phyloP scores from a whole-genome alignment of 2,797 vertebrate genomes.

The Anguilla anguilla region DNA sequence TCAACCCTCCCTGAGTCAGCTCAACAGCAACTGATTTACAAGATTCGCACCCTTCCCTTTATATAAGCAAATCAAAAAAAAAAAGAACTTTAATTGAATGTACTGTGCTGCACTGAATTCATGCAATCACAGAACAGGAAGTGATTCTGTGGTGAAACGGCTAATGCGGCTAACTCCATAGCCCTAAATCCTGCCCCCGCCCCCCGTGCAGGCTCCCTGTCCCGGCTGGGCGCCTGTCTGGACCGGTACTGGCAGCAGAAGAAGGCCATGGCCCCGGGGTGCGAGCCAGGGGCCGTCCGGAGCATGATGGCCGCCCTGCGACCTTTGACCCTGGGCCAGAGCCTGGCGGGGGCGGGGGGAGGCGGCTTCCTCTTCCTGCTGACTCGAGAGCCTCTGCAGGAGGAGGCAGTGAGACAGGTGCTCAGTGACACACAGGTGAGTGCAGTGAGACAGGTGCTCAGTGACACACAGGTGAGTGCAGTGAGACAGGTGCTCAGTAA shows the following conservation, averaged over 20 bases:
- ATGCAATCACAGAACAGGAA: too few species aligned
- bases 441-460: neutral
- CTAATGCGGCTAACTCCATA: neutral
- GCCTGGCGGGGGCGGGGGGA: conserved; percentile 87
- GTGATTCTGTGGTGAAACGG: too few species aligned
- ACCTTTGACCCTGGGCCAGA: conserved; percentile 84
- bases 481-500: too few species aligned
- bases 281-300: conserved; percentile 82
- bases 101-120: too few species aligned
- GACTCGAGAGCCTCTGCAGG: conserved; percentile 77
- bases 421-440: conserved; percentile 70
- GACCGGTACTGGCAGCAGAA: conserved; percentile 90
- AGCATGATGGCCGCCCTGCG: conserved; percentile 82
- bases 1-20: too few species aligned
- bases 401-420: conserved; percentile 66
- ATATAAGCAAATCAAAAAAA: too few species aligned
- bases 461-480: conserved; percentile 54
- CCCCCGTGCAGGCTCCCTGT: conserved; percentile 71
- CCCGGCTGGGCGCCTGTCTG: conserved; percentile 77
- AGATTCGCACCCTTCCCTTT: too few species aligned
- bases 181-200: neutral
- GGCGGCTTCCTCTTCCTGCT: conserved; percentile 90
- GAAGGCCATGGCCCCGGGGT: conserved; percentile 90
- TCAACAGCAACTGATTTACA: too few species aligned
- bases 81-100: too few species aligned